Percentiles rank a stretch among this genome's conserved stretches.
These are phyloP conservation scores for Erinaceus europaeus DNA, from an alignment of 2,113 vertebrate species.

Conservation along the genomic window DNA sequence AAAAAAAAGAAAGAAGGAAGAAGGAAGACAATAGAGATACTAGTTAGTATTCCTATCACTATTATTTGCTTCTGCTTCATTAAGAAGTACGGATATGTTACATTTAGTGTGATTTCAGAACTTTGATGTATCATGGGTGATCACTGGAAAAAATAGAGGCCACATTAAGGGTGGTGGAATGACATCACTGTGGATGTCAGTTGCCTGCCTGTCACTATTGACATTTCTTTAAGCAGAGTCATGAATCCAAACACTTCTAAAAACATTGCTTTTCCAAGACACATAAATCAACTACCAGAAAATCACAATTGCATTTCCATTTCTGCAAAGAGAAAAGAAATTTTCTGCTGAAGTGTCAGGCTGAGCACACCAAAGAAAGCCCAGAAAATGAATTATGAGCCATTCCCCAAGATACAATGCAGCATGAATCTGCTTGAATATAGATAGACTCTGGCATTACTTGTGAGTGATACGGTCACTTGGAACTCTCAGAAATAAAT, in stretches of 20 bases:
- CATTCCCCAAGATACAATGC: constrained; percentile 50
- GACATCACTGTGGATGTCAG: background rate
- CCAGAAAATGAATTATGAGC: constrained; percentile 62
- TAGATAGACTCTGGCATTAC: constrained; percentile 42
- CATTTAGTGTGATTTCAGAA: no score
- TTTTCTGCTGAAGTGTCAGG: constrained; percentile 45
- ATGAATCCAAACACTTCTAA: background rate
- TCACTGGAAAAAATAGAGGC: fast-evolving
- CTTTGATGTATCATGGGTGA: background rate
- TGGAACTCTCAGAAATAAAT: constrained; percentile 60
- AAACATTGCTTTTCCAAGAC: constrained; percentile 28
- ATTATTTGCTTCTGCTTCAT: no score
- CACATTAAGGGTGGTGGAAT: fast-evolving
- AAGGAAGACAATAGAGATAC: no score
- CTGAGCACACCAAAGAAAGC: constrained; percentile 41
- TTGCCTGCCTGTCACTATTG: background rate
- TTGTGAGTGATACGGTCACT: constrained; percentile 47
- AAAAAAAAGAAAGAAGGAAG: no score
- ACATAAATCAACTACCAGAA: constrained; percentile 63
- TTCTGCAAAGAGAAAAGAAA: constrained; percentile 56
- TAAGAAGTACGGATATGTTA: no score
- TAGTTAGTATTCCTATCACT: no score
- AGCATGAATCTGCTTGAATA: constrained; percentile 44
- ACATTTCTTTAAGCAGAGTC: background rate
- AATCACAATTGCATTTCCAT: constrained; percentile 26